Evolutionary conservation across 2,888 invertebrate species (phyloP).

Genomic region (Heliconius erato): DNA sequence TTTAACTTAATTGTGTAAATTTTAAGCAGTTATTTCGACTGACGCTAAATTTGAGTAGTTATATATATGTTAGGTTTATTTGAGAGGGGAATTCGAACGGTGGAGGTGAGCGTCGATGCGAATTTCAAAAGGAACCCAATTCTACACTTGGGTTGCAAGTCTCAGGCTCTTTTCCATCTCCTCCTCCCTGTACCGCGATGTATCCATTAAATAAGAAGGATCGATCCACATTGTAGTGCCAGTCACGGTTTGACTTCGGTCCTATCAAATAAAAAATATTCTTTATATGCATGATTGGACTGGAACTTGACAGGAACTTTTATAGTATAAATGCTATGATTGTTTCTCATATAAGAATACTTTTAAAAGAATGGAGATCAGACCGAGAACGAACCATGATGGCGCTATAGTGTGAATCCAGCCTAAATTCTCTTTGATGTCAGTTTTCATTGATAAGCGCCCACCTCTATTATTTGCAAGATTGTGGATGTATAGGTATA

Average conservation of each 20-base stretch:
- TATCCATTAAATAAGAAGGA: not conserved
- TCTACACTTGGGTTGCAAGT: not conserved
- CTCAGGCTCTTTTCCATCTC: no score
- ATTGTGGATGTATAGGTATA: conserved; percentile 62
- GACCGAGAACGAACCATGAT: not conserved
- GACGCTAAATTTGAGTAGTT: not conserved
- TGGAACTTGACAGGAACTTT: no score
- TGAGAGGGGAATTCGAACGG: not conserved
- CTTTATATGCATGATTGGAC: no score
- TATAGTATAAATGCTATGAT: not conserved
- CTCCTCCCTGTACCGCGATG: no score
- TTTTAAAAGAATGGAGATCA: not conserved
- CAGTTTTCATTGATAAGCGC: conserved; percentile 16
- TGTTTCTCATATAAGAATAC: not conserved
- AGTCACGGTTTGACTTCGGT: not conserved
- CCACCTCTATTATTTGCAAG: conserved; percentile 61
- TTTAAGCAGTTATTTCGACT: conserved; percentile 3
- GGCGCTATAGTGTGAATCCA: not conserved
- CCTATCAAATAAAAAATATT: not conserved
- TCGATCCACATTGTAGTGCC: not conserved
- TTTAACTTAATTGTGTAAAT: not conserved
- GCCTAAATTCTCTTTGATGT: not conserved
- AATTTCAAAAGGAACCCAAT: not conserved
- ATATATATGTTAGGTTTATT: not conserved
- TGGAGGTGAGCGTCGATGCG: not conserved